A percentile compares a stretch with the other conserved stretches of the same genome.
These are phyloP conservation scores for Azemiops feae DNA, from an alignment of 2,113 vertebrate species.

Conservation along the genomic window DNA sequence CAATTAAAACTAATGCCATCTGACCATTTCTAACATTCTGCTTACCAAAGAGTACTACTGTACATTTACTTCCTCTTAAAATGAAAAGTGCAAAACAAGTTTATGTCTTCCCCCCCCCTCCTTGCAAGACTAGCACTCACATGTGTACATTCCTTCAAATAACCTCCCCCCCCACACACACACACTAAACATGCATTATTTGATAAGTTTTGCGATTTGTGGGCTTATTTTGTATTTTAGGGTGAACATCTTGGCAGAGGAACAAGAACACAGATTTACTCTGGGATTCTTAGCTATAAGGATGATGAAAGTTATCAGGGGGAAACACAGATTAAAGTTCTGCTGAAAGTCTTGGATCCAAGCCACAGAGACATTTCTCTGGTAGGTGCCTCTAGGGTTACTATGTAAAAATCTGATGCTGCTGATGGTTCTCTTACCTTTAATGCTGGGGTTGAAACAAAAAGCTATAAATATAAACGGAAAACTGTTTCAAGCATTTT, in stretches of 20 bases:
- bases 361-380: slow-evolving; percentile 95
- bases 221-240: slow-evolving; percentile 63
- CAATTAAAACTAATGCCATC: background rate
- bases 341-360: slow-evolving; percentile 93
- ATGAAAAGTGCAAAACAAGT: background rate
- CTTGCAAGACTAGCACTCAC: background rate
- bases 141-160: background rate
- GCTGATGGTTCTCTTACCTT: rapidly evolving
- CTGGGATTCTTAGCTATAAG: slow-evolving; percentile 83
- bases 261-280: slow-evolving; percentile 92
- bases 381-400: slow-evolving; percentile 70
- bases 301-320: slow-evolving; percentile 75
- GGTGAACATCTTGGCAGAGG: slow-evolving; percentile 90
- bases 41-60: background rate
- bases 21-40: background rate
- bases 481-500: background rate
- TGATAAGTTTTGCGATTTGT: background rate
- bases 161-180: no score
- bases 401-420: background rate
- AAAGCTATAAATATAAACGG: background rate
- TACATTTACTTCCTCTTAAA: background rate
- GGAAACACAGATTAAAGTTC: slow-evolving; percentile 87
- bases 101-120: rapidly evolving
- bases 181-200: background rate
- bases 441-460: background rate